Conservation (phyloP, 37 sponge, comb jelly and placozoan species). For the Hormiphora californensis region DNA sequence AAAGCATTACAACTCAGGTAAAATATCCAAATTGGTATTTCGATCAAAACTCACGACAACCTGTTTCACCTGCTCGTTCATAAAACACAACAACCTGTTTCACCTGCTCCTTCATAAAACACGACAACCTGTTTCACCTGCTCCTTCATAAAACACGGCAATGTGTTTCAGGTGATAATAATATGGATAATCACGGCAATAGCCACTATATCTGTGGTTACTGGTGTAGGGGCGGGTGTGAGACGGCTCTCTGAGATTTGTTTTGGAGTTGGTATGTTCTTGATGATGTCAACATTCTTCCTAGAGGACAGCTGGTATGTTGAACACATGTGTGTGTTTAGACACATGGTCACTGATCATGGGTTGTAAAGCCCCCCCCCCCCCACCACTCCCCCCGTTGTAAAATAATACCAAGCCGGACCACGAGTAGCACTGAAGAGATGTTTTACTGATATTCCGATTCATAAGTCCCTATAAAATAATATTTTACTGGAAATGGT, state of each 20-base stretch:
- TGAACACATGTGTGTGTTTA: no score
- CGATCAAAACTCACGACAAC: no score
- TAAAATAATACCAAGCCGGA: no score
- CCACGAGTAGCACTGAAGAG: no score
- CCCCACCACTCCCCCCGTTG: no score
- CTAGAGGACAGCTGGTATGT: conserved; percentile 24
- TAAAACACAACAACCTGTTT: no score
- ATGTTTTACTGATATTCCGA: no score
- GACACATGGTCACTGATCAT: no score
- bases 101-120: background rate
- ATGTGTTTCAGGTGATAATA: background rate
- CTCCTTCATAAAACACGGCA: background rate
- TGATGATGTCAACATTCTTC: conserved; percentile 1
- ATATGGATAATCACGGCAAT: background rate
- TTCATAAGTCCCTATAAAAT: no score
- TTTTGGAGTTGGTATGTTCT: conserved; percentile 48
- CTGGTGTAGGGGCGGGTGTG: conserved; percentile 3
- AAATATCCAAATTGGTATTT: background rate
- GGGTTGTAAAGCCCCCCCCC: no score
- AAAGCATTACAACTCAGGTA: conserved; percentile 45
- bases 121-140: background rate
- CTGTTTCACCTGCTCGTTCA: no score
- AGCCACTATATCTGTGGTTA: conserved; percentile 17
- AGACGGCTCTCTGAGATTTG: conserved; percentile 37
- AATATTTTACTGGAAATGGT: no score